These are phyloP conservation scores for Melipona beecheii DNA, from an alignment of 2,888 invertebrate genomes.

Conservation along the genomic window DNA sequence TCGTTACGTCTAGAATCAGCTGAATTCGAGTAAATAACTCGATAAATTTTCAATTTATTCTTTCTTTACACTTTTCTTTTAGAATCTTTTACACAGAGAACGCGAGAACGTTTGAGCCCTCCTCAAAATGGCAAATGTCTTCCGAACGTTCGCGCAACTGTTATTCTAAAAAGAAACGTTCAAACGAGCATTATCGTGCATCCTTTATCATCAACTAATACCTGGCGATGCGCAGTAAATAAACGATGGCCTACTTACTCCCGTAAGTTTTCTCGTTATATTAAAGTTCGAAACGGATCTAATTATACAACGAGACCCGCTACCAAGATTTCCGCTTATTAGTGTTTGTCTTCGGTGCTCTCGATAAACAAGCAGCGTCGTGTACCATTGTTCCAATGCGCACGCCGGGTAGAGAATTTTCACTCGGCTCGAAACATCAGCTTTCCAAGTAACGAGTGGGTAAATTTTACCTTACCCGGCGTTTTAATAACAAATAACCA, in stretches of 20 bases:
- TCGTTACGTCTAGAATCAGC: too few relatives aligned
- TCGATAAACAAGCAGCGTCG: slow-evolving; percentile 49
- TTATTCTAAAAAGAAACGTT: slow-evolving; percentile 4
- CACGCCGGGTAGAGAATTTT: slow-evolving; percentile 18
- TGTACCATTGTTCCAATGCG: slow-evolving; percentile 45
- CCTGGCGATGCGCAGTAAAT: slow-evolving; percentile 23
- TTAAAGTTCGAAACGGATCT: slow-evolving; percentile 52
- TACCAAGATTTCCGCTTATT: slow-evolving; percentile 59
- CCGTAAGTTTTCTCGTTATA: slow-evolving; percentile 56
- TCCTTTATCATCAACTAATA: slow-evolving; percentile 15
- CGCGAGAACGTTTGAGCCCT: not conserved
- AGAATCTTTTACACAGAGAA: not conserved
- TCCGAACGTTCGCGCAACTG: too few relatives aligned
- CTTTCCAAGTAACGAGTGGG: slow-evolving; percentile 6
- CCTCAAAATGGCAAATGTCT: not conserved
- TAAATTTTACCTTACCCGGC: slow-evolving; percentile 19
- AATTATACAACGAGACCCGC: slow-evolving; percentile 47
- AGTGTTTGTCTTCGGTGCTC: slow-evolving; percentile 51
- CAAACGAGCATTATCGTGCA: slow-evolving; percentile 5
- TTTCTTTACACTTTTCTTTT: too few relatives aligned
- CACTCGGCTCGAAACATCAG: slow-evolving; percentile 12
- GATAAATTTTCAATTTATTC: too few relatives aligned
- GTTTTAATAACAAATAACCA: not conserved
- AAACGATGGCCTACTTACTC: slow-evolving; percentile 40
- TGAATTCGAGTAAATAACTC: too few relatives aligned